Base-by-base conservation (phyloP, 2,888 invertebrate species). In the Oscheius sp. region DNA sequence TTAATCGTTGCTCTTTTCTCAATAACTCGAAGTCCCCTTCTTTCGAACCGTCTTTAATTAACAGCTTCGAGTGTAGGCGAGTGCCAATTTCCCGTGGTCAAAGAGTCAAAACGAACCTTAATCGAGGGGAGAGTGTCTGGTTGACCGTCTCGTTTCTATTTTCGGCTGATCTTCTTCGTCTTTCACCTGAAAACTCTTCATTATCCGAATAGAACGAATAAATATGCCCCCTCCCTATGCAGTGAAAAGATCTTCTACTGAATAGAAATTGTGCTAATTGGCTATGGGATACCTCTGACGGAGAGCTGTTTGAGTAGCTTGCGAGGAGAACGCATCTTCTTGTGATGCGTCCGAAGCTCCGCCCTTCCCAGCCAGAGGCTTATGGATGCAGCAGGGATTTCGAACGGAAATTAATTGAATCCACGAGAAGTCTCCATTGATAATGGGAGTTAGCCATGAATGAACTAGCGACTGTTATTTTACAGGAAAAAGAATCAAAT, bases 91-190 rank as follows among this genome's bases (percentile, higher is more conserved):
- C n/a, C 36, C 9, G 14, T 24, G 38, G n/a, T 20, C 5, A 38
- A 24, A 24, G 24, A 36, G 14, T 8, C 12, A 59, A 44, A 28
- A 45, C 50, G 5, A 20, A 67, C 67, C 67, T 67, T 12, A 67
- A 32, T 33, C 67, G 32, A n/a, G 67, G 67, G 1, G 67, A 67
- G n/a, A 50, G 14, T 1, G 75, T 32, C 24, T 71, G 68, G 22
- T 68, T 70, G 2, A 69, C 68, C 20, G 45, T 49, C n/a, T 65
- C 70, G 24, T 49, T 70, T 22, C 67, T 54, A 30, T 72, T 71
- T 36, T 79, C 79, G 36, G 77, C 74, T 12, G 79, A 79, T 41
- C 79, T 74, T 44, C 79, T 74, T 44, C 79, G 68, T 49, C 79
- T 72, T 57, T 79, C 79, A 63, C 79, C 79, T 79, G 69, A n/a